phyloP scores from a whole-genome alignment of 2,113 vertebrate species.

The Xiphias gladius region DNA sequence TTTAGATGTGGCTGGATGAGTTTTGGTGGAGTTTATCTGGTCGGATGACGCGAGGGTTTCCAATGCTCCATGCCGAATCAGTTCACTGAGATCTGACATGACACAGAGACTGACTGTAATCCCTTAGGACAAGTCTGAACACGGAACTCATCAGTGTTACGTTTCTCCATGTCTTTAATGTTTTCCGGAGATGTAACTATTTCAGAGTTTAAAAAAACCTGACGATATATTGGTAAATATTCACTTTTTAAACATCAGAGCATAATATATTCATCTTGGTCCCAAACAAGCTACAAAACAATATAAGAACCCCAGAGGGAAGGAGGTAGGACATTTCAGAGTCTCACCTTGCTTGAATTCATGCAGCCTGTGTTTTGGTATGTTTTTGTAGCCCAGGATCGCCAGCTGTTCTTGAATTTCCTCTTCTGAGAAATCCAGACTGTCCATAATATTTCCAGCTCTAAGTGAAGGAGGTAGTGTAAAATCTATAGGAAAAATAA shows the following conservation, averaged over 20 bases:
- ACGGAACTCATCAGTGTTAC: background rate
- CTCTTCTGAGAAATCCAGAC: slow-evolving; percentile 82
- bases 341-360: slow-evolving; percentile 83
- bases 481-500: background rate
- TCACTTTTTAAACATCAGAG: background rate
- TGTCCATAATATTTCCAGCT: slow-evolving; percentile 74
- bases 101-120: background rate
- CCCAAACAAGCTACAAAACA: background rate
- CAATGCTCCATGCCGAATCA: slow-evolving; percentile 75
- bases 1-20: slow-evolving; percentile 12
- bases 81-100: slow-evolving; percentile 79
- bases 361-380: slow-evolving; percentile 77
- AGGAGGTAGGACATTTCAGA: background rate
- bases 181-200: background rate
- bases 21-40: slow-evolving; percentile 37
- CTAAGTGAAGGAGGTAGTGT: background rate
- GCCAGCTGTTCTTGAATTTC: slow-evolving; percentile 82
- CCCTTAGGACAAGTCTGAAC: background rate
- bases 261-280: background rate
- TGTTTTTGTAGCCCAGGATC: slow-evolving; percentile 81
- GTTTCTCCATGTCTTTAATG: no score
- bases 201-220: background rate
- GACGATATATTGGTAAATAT: background rate
- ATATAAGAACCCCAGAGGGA: background rate
- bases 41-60: slow-evolving; percentile 47